Evolutionary conservation across 2,797 vertebrate species (phyloP).

Genomic region (Trichosurus vulpecula): DNA sequence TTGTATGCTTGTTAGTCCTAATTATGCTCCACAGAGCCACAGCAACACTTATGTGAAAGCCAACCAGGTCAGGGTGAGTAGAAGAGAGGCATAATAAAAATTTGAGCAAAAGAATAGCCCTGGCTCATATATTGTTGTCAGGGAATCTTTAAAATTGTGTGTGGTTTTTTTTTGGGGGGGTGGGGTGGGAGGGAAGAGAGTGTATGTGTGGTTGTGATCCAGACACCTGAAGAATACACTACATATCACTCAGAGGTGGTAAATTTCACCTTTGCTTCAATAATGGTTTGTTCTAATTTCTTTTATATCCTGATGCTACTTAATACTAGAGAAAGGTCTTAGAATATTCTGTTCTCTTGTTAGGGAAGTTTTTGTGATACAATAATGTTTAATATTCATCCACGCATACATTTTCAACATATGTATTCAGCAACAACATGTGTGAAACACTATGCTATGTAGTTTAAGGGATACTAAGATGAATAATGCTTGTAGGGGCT

Average conservation of each 20-base stretch:
- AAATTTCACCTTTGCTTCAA: not conserved
- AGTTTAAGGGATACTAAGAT: not conserved
- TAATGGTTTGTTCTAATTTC: slow-evolving; percentile 18
- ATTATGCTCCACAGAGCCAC: not conserved
- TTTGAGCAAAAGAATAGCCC: not conserved
- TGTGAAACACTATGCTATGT: not conserved
- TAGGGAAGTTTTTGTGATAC: not conserved
- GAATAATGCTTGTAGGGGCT: not conserved
- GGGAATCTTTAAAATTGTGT: too few relatives aligned
- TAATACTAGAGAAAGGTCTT: not conserved
- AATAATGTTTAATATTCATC: not conserved
- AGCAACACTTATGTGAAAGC: not conserved
- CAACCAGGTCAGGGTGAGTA: slow-evolving; percentile 22
- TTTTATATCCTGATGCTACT: slow-evolving; percentile 22
- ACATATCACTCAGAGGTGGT: not conserved
- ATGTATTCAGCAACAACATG: not conserved
- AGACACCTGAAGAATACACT: slow-evolving; percentile 8
- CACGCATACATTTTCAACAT: not conserved
- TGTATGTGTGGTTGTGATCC: slow-evolving; percentile 18
- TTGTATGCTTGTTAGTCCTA: slow-evolving; percentile 27
- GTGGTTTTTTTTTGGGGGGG: too few relatives aligned
- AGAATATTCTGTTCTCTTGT: not conserved
- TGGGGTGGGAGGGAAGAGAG: not conserved
- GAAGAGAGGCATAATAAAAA: not conserved
- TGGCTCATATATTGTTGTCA: not conserved